Evolutionary conservation across 2,113 vertebrate genomes (phyloP).

Genomic region (Seriola dumerili): DNA sequence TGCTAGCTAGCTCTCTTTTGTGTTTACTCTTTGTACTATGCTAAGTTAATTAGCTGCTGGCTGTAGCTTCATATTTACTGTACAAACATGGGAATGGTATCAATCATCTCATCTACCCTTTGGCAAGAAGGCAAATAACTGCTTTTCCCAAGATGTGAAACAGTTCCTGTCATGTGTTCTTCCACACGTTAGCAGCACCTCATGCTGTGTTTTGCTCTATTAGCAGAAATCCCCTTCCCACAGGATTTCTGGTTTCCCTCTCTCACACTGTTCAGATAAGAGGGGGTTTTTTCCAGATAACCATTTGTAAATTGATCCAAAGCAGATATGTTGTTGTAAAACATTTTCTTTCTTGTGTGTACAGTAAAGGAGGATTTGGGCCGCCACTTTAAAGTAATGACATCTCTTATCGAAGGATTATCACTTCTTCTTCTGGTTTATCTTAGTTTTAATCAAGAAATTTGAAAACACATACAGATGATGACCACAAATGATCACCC

Average conservation of each 20-base stretch:
- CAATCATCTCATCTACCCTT: not conserved
- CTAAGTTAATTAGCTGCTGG: not conserved
- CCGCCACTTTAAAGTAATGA: not conserved
- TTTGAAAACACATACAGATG: no score
- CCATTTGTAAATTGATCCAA: not conserved
- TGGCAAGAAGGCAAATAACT: not conserved
- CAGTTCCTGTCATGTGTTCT: no score
- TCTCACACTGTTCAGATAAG: conserved; percentile 23
- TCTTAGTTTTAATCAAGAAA: not conserved
- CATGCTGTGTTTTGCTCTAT: not conserved
- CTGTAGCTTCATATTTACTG: not conserved
- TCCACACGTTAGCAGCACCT: not conserved
- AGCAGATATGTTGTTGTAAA: conserved; percentile 23
- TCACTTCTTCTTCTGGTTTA: no score
- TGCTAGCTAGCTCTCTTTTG: not conserved
- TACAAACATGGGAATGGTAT: not conserved
- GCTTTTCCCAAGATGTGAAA: no score
- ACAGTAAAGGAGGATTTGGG: not conserved
- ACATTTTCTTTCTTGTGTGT: not conserved
- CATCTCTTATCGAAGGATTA: not conserved
- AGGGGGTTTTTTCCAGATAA: conserved; percentile 25
- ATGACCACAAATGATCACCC: not conserved
- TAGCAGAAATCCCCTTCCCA: not conserved
- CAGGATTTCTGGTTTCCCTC: conserved; percentile 21
- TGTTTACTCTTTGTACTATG: not conserved